phyloP scores from a whole-genome alignment of 2,888 invertebrate species.

The Drosophila emarginata region DNA sequence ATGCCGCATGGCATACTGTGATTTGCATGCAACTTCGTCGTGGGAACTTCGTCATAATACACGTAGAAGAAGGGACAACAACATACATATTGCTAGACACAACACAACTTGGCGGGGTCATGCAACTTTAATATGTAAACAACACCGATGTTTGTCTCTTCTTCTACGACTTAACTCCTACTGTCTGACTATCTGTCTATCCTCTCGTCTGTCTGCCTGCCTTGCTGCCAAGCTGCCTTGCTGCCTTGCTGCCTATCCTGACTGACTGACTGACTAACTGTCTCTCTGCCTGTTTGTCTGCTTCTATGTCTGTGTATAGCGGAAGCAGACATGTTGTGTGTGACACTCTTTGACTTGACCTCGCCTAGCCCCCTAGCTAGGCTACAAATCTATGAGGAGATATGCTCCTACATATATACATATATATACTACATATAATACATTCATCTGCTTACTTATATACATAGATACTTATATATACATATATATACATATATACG shows the following conservation, averaged over 20 bases:
- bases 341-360: slow-evolving; percentile 78
- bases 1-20: background rate
- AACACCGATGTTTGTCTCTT: slow-evolving; percentile 70
- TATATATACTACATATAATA: background rate
- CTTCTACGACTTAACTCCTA: slow-evolving; percentile 2
- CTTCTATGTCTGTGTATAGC: slow-evolving; percentile 57
- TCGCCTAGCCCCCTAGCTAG: slow-evolving; percentile 45
- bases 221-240: background rate
- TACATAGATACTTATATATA: background rate
- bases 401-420: background rate
- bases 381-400: slow-evolving; percentile 1
- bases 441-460: background rate
- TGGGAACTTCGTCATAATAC: slow-evolving; percentile 33
- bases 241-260: slow-evolving; percentile 36
- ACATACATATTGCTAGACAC: slow-evolving; percentile 12
- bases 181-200: slow-evolving; percentile 20
- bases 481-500: slow-evolving; percentile 23
- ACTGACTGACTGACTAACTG: slow-evolving; percentile 43
- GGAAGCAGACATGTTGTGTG: slow-evolving; percentile 80
- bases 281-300: slow-evolving; percentile 26
- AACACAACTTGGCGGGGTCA: slow-evolving; percentile 66
- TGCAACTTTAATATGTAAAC: slow-evolving; percentile 81
- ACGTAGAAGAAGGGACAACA: slow-evolving; percentile 8
- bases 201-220: slow-evolving; percentile 7
- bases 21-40: slow-evolving; percentile 26